Evolutionary conservation across 2,888 invertebrate genomes (phyloP).

Genomic region (Shargacucullia verbasci): DNA sequence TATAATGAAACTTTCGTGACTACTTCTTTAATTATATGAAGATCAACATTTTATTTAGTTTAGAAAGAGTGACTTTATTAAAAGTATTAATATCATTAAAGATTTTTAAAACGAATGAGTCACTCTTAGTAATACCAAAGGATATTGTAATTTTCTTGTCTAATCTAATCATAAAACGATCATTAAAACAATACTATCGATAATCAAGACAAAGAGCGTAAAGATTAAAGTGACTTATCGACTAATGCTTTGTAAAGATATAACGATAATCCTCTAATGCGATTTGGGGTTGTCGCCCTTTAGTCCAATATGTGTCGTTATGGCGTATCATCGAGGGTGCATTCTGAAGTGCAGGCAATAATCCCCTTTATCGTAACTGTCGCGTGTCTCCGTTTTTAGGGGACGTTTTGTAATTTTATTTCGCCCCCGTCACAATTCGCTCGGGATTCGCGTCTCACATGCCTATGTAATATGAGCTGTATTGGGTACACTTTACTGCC

Average conservation of each 20-base stretch:
- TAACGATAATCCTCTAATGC: slow-evolving; percentile 82
- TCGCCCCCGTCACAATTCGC: slow-evolving; percentile 65
- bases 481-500: slow-evolving; percentile 52
- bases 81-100: neutral
- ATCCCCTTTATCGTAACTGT: slow-evolving; percentile 80
- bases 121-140: slow-evolving; percentile 13
- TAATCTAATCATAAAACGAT: slow-evolving; percentile 50
- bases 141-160: slow-evolving; percentile 27
- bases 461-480: slow-evolving; percentile 67
- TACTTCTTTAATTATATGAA: slow-evolving; percentile 2
- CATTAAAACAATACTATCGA: slow-evolving; percentile 48
- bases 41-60: neutral
- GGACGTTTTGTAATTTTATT: slow-evolving; percentile 80
- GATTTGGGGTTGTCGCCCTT: slow-evolving; percentile 76
- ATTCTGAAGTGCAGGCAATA: slow-evolving; percentile 83
- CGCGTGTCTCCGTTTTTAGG: slow-evolving; percentile 73
- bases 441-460: slow-evolving; percentile 66
- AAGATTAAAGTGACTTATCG: slow-evolving; percentile 82
- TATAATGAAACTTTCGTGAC: slow-evolving; percentile 21
- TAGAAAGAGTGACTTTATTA: slow-evolving; percentile 4
- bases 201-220: slow-evolving; percentile 68
- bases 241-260: slow-evolving; percentile 81
- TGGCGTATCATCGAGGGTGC: slow-evolving; percentile 73
- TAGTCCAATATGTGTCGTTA: slow-evolving; percentile 72
- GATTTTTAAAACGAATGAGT: neutral